Conservation (phyloP, 2,113 vertebrate species). For the Vidua macroura region DNA sequence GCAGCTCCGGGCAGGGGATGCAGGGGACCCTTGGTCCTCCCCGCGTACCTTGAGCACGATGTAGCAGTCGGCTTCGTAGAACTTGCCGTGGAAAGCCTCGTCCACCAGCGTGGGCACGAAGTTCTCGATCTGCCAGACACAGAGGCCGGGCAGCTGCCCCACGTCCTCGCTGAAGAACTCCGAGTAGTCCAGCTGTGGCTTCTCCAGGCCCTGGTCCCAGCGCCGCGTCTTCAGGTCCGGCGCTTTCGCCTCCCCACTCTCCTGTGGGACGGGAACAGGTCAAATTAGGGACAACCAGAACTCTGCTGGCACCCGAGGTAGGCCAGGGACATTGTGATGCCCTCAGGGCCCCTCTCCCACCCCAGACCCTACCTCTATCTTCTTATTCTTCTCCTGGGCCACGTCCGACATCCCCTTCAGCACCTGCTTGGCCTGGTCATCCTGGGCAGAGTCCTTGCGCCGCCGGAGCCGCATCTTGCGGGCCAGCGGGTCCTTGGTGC, state of each 20-base stretch:
- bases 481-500: conserved; percentile 85
- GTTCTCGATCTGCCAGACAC: conserved; percentile 96
- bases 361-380: conserved; percentile 78
- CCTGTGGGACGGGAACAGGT: conserved; percentile 58
- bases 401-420: conserved; percentile 97
- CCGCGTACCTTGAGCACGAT: conserved; percentile 88
- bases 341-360: accelerated
- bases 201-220: conserved; percentile 96
- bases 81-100: conserved; percentile 89
- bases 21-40: accelerated
- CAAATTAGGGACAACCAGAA: accelerated
- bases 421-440: conserved; percentile 97
- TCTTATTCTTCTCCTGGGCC: conserved; percentile 93
- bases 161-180: conserved; percentile 92
- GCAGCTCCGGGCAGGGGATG: accelerated
- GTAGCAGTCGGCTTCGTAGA: conserved; percentile 98
- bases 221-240: conserved; percentile 83
- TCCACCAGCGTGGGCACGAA: conserved; percentile 88
- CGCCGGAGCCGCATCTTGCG: conserved; percentile 93
- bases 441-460: conserved; percentile 89
- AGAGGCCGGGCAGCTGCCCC: conserved; percentile 88
- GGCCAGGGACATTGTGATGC: neutral
- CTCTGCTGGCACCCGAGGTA: accelerated
- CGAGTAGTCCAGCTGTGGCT: conserved; percentile 91
- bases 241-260: conserved; percentile 79